These are phyloP conservation scores for Lycaena phlaeas DNA, from an alignment of 2,888 invertebrate genomes.

Conservation along the genomic window DNA sequence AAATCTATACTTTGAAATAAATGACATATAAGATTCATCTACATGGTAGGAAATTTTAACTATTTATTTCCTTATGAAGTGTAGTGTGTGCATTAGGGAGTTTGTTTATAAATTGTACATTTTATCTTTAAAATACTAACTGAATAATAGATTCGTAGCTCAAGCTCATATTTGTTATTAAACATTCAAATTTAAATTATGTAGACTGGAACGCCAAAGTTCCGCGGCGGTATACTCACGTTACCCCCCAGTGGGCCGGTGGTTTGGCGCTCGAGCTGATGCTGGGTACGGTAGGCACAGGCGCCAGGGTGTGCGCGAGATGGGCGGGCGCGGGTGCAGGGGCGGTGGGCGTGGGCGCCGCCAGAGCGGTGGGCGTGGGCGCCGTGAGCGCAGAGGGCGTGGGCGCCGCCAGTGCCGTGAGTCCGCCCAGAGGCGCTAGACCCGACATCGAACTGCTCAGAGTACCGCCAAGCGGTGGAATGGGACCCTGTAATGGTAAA, in stretches of 20 bases:
- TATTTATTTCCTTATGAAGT: too few relatives aligned
- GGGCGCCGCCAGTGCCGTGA: conserved; percentile 43
- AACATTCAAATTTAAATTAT: too few relatives aligned
- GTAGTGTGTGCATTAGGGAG: too few relatives aligned
- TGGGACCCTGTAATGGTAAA: conserved; percentile 22
- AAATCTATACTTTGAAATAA: too few relatives aligned
- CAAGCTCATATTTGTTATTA: too few relatives aligned
- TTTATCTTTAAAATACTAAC: too few relatives aligned
- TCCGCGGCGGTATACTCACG: conserved; percentile 67
- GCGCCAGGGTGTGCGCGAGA: conserved; percentile 62
- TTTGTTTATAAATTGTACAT: too few relatives aligned
- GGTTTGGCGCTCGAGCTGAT: conserved; percentile 64
- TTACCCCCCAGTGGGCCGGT: conserved; percentile 69
- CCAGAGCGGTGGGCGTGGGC: conserved; percentile 50
- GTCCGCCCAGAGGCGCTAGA: conserved; percentile 35
- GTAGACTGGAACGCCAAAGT: too few relatives aligned
- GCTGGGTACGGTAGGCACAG: conserved; percentile 65
- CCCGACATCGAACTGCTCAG: conserved; percentile 45
- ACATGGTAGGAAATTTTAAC: too few relatives aligned
- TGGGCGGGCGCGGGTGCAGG: conserved; percentile 53
- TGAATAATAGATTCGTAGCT: too few relatives aligned
- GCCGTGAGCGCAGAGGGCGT: conserved; percentile 51
- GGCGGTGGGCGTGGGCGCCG: conserved; percentile 53
- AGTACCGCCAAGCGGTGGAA: conserved; percentile 28
- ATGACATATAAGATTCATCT: too few relatives aligned